These are phyloP conservation scores for Achlya flavicornis DNA, from an alignment of 2,888 invertebrate species.

Conservation along the genomic window DNA sequence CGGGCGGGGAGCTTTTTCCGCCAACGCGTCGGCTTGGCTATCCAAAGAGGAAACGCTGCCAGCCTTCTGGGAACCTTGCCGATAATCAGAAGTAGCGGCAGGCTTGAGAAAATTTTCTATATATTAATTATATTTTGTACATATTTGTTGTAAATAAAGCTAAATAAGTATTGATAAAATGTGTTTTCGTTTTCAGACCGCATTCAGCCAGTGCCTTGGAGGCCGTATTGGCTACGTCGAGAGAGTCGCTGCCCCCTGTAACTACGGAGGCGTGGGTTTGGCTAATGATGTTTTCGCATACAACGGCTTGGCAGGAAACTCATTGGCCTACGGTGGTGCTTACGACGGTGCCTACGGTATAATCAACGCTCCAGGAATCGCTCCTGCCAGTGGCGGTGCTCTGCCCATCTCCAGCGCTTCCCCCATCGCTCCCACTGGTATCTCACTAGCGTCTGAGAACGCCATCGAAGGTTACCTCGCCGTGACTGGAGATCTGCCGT, in stretches of 20 bases:
- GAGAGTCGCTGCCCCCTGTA: slow-evolving; percentile 14
- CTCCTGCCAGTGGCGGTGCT: slow-evolving; percentile 19
- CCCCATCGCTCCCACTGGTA: slow-evolving; percentile 32
- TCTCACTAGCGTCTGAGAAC: slow-evolving; percentile 26
- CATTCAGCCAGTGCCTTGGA: slow-evolving; percentile 19
- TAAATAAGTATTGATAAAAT: background rate
- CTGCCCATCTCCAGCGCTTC: slow-evolving; percentile 26
- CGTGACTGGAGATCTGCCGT: slow-evolving; percentile 22
- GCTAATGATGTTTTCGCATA: slow-evolving; percentile 11
- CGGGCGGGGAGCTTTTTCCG: no score
- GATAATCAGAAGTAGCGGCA: no score
- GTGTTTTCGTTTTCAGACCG: slow-evolving; percentile 12
- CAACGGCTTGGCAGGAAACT: background rate
- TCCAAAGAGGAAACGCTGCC: no score
- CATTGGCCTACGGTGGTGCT: background rate
- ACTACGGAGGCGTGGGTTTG: background rate
- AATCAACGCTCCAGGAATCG: slow-evolving; percentile 2
- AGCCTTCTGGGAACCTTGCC: no score
- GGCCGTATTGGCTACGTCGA: no score
- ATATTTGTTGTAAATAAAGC: no score
- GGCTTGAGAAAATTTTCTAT: no score
- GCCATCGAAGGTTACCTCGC: slow-evolving; percentile 15
- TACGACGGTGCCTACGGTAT: background rate
- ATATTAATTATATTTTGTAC: no score
- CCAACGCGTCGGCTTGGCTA: no score